Conservation (phyloP, 2,113 vertebrate species). For the Indicator indicator region DNA sequence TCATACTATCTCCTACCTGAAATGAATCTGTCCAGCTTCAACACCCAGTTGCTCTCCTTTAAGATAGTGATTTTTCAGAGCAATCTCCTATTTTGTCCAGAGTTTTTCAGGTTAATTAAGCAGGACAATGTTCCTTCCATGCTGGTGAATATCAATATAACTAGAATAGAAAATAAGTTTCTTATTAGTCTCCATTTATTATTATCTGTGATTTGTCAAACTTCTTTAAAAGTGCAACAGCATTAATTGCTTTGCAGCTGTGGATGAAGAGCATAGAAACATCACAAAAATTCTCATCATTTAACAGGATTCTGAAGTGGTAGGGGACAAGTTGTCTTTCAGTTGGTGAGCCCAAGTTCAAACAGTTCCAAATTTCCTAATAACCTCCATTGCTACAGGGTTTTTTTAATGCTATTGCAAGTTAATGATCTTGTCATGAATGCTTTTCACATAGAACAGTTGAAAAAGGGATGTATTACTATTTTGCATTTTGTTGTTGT, state of each 20-base stretch:
- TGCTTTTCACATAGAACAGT: not conserved
- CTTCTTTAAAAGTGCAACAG: not conserved
- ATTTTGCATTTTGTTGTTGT: not conserved
- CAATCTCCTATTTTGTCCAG: not conserved
- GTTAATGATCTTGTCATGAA: slow-evolving; percentile 40
- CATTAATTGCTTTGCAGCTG: not conserved
- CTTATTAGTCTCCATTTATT: not conserved
- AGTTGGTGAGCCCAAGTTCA: not conserved
- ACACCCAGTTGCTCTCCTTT: not conserved
- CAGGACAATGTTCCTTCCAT: not conserved
- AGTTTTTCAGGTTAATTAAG: not conserved
- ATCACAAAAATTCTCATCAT: not conserved
- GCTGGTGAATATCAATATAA: not conserved
- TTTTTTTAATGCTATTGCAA: slow-evolving; percentile 41
- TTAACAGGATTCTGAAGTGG: not conserved
- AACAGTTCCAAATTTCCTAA: not conserved
- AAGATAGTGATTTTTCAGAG: not conserved
- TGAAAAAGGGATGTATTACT: not conserved
- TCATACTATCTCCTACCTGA: not conserved
- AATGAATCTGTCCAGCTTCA: not conserved
- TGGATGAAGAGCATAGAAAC: not conserved
- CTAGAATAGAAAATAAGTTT: not conserved
- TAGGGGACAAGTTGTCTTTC: not conserved
- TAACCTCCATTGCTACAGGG: not conserved
- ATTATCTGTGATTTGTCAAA: not conserved